Base-by-base conservation (phyloP, 2,888 invertebrate genomes). In the Nymphalis urticae region DNA sequence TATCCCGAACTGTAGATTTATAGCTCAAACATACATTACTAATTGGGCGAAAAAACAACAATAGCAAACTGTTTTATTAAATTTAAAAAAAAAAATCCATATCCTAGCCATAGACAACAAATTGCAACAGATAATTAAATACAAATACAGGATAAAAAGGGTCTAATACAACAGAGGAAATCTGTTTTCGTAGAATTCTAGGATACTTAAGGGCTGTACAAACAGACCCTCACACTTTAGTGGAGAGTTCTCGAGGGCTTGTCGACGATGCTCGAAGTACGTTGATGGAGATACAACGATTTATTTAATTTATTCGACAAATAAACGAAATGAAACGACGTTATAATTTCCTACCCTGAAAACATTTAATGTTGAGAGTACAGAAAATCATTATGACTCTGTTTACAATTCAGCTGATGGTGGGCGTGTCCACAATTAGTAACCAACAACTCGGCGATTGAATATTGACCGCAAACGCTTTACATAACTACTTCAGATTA, bases 51-150 rank as follows among this genome's bases (percentile, higher is more conserved):
- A 32, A 32, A 6, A 2, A 27, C 3, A 27, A 5, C 27, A 27
- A 32, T 21, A 21, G 21, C 27, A 32, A 32, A 32, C 27, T n/a
- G n/a, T n/a, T n/a, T n/a, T n/a, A n/a, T n/a, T n/a, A n/a, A n/a
- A n/a, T n/a, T n/a, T n/a, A n/a, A n/a, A n/a, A n/a, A n/a, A n/a
- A n/a, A n/a, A n/a, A n/a, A n/a, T n/a, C n/a, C n/a, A n/a, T n/a
- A 42, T 13, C 13, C 13, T 4, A 10, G 3, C 13, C 42, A 4
- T 42, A 64, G 53, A 58, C 19, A 58, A 58, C 50, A 58, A 69
- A 71, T 42, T 61, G 69, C 47, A 56, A 63, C 63, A 66, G 68
- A 72, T 72, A 72, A 72, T 72, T 71, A 72, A 72, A 71, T 64
- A 71, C 72, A 72, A 72, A 72, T 72, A 72, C 65, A 51, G 53